A percentile compares a stretch with the other conserved stretches of the same genome.
phyloP scores from a whole-genome alignment of 2,113 vertebrate genomes.

The Setophaga petechia region DNA sequence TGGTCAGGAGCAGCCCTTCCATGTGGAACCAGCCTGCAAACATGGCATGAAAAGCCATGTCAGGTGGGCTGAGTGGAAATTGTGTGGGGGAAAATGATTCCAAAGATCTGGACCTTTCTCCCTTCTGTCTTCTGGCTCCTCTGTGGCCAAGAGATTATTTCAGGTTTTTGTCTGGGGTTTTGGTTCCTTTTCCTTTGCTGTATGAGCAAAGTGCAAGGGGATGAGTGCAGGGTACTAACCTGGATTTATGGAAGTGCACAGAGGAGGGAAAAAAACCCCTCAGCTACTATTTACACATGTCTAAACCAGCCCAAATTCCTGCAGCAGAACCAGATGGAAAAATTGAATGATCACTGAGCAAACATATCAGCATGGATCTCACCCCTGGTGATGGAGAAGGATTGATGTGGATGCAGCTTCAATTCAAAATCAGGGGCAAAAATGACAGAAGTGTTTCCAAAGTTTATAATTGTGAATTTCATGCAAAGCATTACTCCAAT shows the following conservation, averaged over 20 bases:
- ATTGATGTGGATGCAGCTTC: neutral
- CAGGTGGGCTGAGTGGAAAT: neutral
- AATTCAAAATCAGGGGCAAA: neutral
- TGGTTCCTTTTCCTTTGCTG: neutral
- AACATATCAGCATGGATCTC: neutral
- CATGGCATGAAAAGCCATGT: neutral
- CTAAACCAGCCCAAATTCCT: neutral
- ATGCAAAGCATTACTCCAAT: neutral
- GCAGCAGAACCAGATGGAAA: neutral
- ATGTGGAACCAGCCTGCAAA: neutral
- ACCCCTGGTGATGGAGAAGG: neutral
- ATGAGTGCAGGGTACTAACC: neutral
- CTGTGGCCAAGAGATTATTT: neutral
- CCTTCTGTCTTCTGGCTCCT: neutral
- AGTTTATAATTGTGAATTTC: neutral
- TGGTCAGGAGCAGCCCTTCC: neutral
- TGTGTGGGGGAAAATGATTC: fast-evolving
- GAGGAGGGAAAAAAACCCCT: neutral
- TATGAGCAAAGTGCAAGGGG: neutral
- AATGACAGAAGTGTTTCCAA: neutral
- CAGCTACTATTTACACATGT: neutral
- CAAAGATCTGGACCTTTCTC: neutral
- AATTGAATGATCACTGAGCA: neutral
- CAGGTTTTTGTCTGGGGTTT: neutral
- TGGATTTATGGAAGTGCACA: neutral